phyloP scores from a whole-genome alignment of 2,113 vertebrate species.

The Crotophaga sulcirostris region DNA sequence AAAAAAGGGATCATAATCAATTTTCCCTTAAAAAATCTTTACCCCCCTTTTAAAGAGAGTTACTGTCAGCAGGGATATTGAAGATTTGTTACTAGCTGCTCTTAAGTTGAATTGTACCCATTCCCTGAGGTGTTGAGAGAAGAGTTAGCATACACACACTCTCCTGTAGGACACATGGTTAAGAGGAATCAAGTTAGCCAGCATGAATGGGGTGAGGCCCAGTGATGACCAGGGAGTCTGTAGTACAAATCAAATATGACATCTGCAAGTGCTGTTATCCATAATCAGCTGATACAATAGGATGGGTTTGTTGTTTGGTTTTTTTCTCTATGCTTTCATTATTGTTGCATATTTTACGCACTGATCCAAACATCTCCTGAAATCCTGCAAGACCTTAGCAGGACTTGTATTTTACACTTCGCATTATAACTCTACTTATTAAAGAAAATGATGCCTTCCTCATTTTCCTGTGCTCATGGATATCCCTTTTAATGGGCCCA shows the following conservation, averaged over 20 bases:
- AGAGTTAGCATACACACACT: accelerated
- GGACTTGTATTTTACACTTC: not conserved
- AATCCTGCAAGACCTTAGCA: not conserved
- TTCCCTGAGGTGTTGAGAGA: not conserved
- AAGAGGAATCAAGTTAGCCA: not conserved
- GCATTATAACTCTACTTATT: not conserved
- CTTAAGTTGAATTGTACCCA: not conserved
- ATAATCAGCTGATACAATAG: accelerated
- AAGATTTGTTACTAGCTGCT: not conserved
- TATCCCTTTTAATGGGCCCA: not conserved
- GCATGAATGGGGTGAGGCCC: not conserved
- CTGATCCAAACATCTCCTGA: not conserved
- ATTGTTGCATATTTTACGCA: not conserved
- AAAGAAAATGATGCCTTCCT: not conserved
- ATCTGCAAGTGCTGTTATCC: not conserved
- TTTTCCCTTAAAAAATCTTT: not conserved
- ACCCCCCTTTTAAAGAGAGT: not conserved
- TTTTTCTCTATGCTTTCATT: not conserved
- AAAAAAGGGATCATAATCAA: not conserved
- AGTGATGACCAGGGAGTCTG: not conserved
- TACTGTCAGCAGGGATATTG: not conserved
- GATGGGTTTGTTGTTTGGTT: not conserved
- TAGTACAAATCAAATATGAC: not conserved
- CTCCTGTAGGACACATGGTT: not conserved
- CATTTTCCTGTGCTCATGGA: not conserved